Evolutionary conservation across 2,888 invertebrate species (phyloP), one percentile per base, ranked within the genome.

Genomic region (Plagiodera versicolora): DNA sequence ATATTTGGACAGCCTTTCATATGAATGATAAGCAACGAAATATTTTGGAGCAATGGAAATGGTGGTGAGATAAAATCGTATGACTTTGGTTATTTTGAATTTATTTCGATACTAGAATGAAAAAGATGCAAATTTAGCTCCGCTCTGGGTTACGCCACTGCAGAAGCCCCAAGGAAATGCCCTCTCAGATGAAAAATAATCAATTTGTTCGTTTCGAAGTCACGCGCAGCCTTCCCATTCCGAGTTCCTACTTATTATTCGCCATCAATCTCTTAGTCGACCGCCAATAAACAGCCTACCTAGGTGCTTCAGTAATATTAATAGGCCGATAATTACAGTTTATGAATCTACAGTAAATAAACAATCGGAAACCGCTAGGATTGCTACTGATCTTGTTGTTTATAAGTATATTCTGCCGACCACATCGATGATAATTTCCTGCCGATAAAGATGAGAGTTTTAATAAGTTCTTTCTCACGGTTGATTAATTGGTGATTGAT

Each of bases 331-430:
- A 61, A 61, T 57, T 61, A 54, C 58, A 49, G 58, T 50, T 28
- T 54, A 54, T 54, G 57, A 61, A 58, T 58, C 58, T 30, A 51
- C 56, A 49, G 60, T 61, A 60, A 65, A 65, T 60, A 62, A 58
- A 62, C 65, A 60, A 61, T 59, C 45, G 39, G 39, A 46, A 53
- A 60, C 60, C 60, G 56, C 53, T 60, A 57, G 48, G 46, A 48
- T 46, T 56, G 64, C 64, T 64, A 58, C 58, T 46, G 60, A 64
- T 64, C 55, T 58, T 1, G 10, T 11, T 10, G n/a, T 14, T 24
- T n/a, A 53, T 44, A 53, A 53, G 44, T 19, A 53, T 53, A 53
- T 44, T 44, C 3, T 14, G 39, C 35, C 30, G 19, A 19, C 32
- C 8, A 19, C 39, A 24, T 11, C n/a, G n/a, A n/a, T 11, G 39